Evolutionary conservation across 2,888 invertebrate genomes (phyloP), one percentile per base, ranked within the genome.

Genomic region (Saturnia japonica): DNA sequence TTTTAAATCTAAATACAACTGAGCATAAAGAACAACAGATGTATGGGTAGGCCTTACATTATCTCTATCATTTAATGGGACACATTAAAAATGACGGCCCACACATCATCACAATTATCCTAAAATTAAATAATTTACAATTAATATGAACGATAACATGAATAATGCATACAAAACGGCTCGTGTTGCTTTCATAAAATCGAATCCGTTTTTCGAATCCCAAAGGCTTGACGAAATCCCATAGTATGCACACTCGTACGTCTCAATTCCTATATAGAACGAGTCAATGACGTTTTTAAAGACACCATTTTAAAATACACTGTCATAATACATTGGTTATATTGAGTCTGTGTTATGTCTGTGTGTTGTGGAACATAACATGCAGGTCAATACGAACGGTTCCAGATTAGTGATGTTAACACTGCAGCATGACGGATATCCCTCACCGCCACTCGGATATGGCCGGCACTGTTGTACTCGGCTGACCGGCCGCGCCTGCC

Each of bases 371-470:
- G 71, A 75, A 74, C 71, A 62, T 62, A 62, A 62, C 62, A 62
- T 62, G 64, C 64, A 64, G 64, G 34, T 64, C 40, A 73, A 76
- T 73, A 71, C 75, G 77, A 76, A 70, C 70, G 64, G 72, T 68
- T 57, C 45, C 66, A 74, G 73, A 71, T 77, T 72, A 34, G 51
- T 72, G 75, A 73, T 60, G 73, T 73, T 73, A 74, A 75, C 57
- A 60, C 57, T 14, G 77, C 68, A 78, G 78, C 88, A 77, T 77
- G 74, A 78, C 75, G 79, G 86, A 88, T 78, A 89, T 88, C 80
- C 88, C 95, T 91, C 95, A 94, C 91, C 95, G 95, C 93, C 95
- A 95, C 90, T 95, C 95, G 75, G 93, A 88, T 88, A 91, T 90
- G 87, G 93, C 94, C 78, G 94, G 92, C 90, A 91, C 93, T 79